Percentiles rank a stretch among this genome's conserved stretches.
Evolutionary conservation across 2,113 vertebrate genomes (phyloP).

Genomic region (Casuarius casuarius): DNA sequence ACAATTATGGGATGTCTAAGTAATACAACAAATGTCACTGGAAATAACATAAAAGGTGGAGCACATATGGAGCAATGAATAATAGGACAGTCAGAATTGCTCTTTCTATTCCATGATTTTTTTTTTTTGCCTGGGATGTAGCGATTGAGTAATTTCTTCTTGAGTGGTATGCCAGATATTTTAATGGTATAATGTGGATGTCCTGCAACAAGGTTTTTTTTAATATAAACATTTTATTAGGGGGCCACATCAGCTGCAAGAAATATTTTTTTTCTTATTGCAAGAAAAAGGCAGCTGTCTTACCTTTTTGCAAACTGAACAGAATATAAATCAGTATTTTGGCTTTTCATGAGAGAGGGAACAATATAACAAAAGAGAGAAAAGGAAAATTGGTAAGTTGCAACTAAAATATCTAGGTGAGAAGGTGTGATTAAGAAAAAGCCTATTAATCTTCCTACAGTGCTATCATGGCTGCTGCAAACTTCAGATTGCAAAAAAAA

Average conservation of each 20-base stretch:
- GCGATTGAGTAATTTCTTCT: neutral
- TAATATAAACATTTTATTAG: neutral
- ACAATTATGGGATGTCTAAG: neutral
- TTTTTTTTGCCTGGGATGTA: neutral
- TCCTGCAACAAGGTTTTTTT: neutral
- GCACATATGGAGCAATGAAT: neutral
- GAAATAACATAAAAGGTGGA: neutral
- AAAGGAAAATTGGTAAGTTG: neutral
- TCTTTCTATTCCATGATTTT: neutral
- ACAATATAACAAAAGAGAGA: neutral
- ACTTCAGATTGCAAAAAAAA: neutral
- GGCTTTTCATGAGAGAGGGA: neutral
- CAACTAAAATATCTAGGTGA: neutral
- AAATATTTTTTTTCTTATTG: neutral
- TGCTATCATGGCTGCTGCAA: neutral
- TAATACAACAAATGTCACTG: neutral
- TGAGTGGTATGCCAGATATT: neutral
- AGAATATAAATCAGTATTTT: neutral
- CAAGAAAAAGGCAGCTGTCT: neutral
- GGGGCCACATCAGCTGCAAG: too few species aligned
- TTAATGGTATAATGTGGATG: neutral
- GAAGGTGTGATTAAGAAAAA: neutral
- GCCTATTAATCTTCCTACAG: neutral
- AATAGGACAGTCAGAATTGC: neutral
- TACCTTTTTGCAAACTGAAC: neutral